Base-by-base conservation (phyloP, 2,113 vertebrate species). In the Callipepla squamata region DNA sequence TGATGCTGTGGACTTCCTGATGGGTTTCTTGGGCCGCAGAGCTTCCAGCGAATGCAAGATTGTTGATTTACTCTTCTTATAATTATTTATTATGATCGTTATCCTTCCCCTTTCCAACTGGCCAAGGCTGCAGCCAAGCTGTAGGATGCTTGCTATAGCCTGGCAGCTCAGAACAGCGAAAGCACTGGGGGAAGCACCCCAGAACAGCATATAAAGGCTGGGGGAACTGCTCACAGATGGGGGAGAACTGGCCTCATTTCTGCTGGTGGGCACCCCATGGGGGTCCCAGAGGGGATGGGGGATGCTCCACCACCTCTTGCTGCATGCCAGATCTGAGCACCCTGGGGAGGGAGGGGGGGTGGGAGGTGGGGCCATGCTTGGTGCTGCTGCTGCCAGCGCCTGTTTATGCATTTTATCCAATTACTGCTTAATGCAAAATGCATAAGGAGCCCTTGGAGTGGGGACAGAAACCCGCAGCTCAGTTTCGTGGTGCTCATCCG, bases 321-420 rank as follows among this genome's bases (percentile, higher is more conserved):
- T 5, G 0, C 62, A 21, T 12, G 53, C 74, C 10, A 1, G 8
- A 21, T 20, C 79, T 3, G 1, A 1, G 1, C 18, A 13, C 21
- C 74, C 76, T 3, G 8, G 72, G 74, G 79, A 36, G 36, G 34
- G 30, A 36, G 36, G 36, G 36, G 36, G 36, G 36, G 36, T 36
- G 36, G 36, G 36, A 8, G 36, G 7, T 36, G 62, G 51, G 70
- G 44, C 28, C 5, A 47, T 13, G 4, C 6, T 68, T 19, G 32
- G 58, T 72, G 28, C 79, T n/a, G 8, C 79, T n/a, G 8, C n/a
- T 42, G 65, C 83, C 93, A 75, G 66, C 1, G 13, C 80, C 90
- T 89, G 90, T 47, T 94, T 79, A 82, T 89, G 81, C 51, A n/a
- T 92, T 93, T 93, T 70, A 75, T 51, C 85, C 83, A 10, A 53